Evolutionary conservation across 2,113 vertebrate genomes (phyloP).

Genomic region (Cariama cristata): DNA sequence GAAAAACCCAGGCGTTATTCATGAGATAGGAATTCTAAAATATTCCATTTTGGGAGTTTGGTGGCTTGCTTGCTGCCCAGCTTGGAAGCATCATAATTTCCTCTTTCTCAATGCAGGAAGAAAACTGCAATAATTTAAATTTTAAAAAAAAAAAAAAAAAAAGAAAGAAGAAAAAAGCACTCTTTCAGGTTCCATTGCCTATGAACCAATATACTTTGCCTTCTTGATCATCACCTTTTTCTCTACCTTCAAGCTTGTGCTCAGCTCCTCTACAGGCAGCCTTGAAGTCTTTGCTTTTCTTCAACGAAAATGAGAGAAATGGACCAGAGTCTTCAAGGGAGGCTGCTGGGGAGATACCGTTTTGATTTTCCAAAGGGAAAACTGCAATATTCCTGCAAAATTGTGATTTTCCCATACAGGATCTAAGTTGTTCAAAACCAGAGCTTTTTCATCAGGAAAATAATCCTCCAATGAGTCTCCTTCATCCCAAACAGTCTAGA

Average conservation of each 20-base stretch:
- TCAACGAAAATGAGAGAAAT: neutral
- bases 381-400: neutral
- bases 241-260: neutral
- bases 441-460: neutral
- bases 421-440: neutral
- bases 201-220: neutral
- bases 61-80: neutral
- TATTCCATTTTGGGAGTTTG: neutral
- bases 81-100: neutral
- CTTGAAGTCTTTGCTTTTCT: neutral
- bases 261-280: neutral
- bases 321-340: neutral
- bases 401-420: neutral
- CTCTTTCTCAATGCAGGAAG: neutral
- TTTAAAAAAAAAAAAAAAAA: neutral
- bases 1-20: neutral
- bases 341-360: neutral
- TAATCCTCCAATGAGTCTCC: neutral
- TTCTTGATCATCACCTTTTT: neutral
- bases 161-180: neutral
- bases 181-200: neutral
- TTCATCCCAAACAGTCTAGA: neutral
- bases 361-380: neutral
- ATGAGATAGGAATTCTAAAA: conserved; percentile 12
- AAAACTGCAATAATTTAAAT: neutral